Evolutionary conservation across 2,797 vertebrate species (phyloP).

Genomic region (Cuculus canorus): DNA sequence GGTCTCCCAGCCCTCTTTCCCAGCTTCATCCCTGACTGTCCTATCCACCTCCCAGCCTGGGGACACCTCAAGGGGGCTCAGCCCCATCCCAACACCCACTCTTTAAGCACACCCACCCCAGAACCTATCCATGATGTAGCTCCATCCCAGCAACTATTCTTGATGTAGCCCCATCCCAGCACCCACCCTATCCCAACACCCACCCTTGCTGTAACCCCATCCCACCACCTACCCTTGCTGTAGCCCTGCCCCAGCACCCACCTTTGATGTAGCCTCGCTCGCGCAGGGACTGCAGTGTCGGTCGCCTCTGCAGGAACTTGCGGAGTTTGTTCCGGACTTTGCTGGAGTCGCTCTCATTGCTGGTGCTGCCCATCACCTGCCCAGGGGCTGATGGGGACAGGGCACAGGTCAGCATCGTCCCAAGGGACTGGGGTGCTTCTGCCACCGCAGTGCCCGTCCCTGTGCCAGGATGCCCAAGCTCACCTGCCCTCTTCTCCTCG

Average conservation of each 20-base stretch:
- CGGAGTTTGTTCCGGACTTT: conserved; percentile 88
- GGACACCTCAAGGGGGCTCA: neutral
- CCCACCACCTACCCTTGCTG: too few species aligned
- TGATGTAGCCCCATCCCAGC: conserved; percentile 85
- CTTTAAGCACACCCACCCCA: conserved; percentile 85
- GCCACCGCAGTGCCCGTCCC: neutral
- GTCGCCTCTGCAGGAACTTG: conserved; percentile 91
- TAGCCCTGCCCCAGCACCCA: neutral
- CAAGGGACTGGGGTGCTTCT: neutral
- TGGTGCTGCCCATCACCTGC: neutral
- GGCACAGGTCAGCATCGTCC: rapidly evolving
- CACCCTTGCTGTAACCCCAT: conserved; percentile 88
- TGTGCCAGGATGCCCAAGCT: neutral
- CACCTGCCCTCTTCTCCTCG: conserved; percentile 78
- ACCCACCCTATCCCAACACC: conserved; percentile 37
- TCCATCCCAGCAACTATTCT: conserved; percentile 46
- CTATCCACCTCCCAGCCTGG: rapidly evolving
- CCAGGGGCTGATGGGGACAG: neutral
- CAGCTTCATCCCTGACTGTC: neutral
- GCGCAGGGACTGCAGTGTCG: conserved; percentile 90
- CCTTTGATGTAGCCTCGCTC: conserved; percentile 93
- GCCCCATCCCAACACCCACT: neutral
- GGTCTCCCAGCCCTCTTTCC: neutral
- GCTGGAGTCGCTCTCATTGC: conserved; percentile 79
- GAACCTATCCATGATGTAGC: conserved; percentile 88